Percentiles rank a stretch among this genome's conserved stretches.
These are phyloP conservation scores for Campopleginae sp. DNA, from an alignment of 2,888 invertebrate genomes.

Conservation along the genomic window DNA sequence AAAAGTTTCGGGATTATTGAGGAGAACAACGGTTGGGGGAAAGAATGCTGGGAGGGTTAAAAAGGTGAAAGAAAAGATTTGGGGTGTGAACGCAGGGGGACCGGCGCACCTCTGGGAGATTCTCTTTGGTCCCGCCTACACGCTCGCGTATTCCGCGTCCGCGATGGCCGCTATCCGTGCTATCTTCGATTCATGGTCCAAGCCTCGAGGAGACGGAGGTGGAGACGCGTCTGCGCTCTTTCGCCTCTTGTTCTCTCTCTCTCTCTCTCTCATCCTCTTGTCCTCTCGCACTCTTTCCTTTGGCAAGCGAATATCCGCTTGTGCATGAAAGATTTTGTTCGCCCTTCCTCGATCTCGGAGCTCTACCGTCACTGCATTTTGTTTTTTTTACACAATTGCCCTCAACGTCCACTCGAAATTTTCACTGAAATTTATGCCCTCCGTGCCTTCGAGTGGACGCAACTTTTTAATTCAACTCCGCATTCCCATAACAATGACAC, in stretches of 20 bases:
- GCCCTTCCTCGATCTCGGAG: slow-evolving; percentile 45
- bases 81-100: slow-evolving; percentile 33
- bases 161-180: slow-evolving; percentile 82
- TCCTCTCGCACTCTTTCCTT: slow-evolving; percentile 64
- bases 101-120: slow-evolving; percentile 63
- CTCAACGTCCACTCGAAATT: slow-evolving; percentile 67
- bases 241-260: slow-evolving; percentile 54
- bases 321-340: slow-evolving; percentile 36
- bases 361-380: slow-evolving; percentile 69
- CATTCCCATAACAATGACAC: no score
- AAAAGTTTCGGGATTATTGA: not conserved
- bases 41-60: slow-evolving; percentile 6
- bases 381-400: not conserved
- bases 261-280: slow-evolving; percentile 52
- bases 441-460: not conserved
- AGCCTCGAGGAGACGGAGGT: slow-evolving; percentile 75
- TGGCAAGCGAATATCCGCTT: slow-evolving; percentile 5
- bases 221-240: slow-evolving; percentile 81
- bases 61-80: slow-evolving; percentile 20
- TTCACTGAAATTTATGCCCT: slow-evolving; percentile 60
- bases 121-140: slow-evolving; percentile 82
- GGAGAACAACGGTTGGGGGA: not conserved
- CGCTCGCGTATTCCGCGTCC: slow-evolving; percentile 78
- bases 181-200: slow-evolving; percentile 76
- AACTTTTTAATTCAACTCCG: no score